Conservation (phyloP, 2,888 invertebrate species). For the Linnaemya vulpina region DNA sequence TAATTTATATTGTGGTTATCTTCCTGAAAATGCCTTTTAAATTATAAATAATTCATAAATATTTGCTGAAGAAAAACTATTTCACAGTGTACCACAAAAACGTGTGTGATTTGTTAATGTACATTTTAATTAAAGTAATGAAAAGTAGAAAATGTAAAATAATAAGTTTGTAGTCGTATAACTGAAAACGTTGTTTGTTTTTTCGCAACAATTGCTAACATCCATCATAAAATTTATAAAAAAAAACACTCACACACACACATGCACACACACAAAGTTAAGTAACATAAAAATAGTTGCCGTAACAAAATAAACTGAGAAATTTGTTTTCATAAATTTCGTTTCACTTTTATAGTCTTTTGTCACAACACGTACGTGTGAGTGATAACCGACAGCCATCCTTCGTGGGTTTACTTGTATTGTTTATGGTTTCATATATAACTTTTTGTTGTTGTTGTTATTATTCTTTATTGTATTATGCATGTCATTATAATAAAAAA, state of each 20-base stretch:
- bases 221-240: neutral
- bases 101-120: no score
- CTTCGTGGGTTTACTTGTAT: conserved; percentile 45
- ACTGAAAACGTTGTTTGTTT: conserved; percentile 11
- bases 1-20: no score
- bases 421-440: conserved; percentile 14
- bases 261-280: neutral
- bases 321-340: conserved; percentile 41
- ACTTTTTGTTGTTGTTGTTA: neutral
- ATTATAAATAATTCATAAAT: no score
- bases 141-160: conserved; percentile 23
- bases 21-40: no score
- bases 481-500: conserved; percentile 7
- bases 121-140: conserved; percentile 62
- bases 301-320: conserved; percentile 14
- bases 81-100: no score
- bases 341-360: conserved; percentile 57
- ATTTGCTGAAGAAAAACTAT: no score
- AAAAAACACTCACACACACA: neutral
- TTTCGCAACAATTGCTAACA: conserved; percentile 10
- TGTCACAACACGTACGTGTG: conserved; percentile 67
- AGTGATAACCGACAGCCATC: conserved; percentile 38
- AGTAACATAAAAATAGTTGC: conserved; percentile 22
- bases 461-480: conserved; percentile 6
- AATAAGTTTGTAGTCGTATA: conserved; percentile 1